These are phyloP conservation scores for Nematolebias whitei DNA, from an alignment of 2,113 vertebrate genomes.

Conservation along the genomic window DNA sequence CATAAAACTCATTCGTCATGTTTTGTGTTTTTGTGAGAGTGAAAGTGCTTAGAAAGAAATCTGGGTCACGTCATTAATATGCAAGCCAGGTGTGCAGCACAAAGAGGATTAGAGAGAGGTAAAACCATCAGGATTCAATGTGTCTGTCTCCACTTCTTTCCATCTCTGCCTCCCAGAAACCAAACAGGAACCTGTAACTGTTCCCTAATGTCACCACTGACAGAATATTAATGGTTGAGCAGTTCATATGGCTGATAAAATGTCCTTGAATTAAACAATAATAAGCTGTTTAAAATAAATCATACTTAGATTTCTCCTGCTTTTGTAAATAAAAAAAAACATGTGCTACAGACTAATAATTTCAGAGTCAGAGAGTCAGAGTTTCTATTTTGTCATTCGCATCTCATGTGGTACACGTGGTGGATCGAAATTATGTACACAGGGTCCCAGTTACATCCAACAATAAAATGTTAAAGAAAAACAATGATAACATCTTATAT, in stretches of 20 bases:
- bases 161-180: slow-evolving; percentile 19
- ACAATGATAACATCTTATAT: too few relatives aligned
- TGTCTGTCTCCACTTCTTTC: slow-evolving; percentile 9
- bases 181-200: slow-evolving; percentile 50
- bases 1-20: slow-evolving; percentile 36
- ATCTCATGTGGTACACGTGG: too few relatives aligned
- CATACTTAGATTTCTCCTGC: neutral
- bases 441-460: too few relatives aligned
- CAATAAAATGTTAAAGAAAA: too few relatives aligned
- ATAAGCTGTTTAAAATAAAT: slow-evolving; percentile 7
- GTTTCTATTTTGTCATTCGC: too few relatives aligned
- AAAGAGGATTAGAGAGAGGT: slow-evolving; percentile 67
- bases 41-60: slow-evolving; percentile 49
- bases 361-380: too few relatives aligned
- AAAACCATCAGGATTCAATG: slow-evolving; percentile 38
- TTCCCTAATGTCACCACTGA: slow-evolving; percentile 35
- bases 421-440: too few relatives aligned
- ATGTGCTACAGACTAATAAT: neutral
- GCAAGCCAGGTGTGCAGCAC: slow-evolving; percentile 67
- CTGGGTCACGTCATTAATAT: slow-evolving; percentile 73
- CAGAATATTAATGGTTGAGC: slow-evolving; percentile 24
- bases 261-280: slow-evolving; percentile 5
- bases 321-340: neutral
- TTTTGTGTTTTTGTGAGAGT: slow-evolving; percentile 33
- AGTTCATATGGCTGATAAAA: slow-evolving; percentile 17